Evolutionary conservation across 2,113 vertebrate genomes (phyloP).

Genomic region (Agapornis roseicollis): DNA sequence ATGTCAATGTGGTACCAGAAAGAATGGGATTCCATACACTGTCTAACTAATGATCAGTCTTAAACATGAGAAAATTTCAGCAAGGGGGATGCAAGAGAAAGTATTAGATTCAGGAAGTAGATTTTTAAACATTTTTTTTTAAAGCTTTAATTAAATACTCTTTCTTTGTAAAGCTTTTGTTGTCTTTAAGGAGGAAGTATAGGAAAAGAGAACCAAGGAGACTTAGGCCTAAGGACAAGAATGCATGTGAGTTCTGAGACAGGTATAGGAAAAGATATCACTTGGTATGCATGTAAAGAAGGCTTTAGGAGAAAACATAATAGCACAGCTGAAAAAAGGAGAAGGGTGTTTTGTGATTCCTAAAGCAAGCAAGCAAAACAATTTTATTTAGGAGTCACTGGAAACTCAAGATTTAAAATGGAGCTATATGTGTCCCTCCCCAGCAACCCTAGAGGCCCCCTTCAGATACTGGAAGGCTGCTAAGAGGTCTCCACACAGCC

Average conservation of each 20-base stretch:
- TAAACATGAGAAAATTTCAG: neutral
- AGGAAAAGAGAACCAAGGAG: neutral
- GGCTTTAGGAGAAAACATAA: neutral
- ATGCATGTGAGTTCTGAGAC: neutral
- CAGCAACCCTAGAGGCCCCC: no score
- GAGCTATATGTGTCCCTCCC: fast-evolving
- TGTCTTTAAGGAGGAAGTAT: neutral
- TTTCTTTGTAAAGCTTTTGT: neutral
- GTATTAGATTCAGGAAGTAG: neutral
- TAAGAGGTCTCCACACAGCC: no score
- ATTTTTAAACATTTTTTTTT: neutral
- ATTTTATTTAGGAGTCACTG: neutral
- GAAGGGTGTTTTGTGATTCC: neutral
- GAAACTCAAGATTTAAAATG: neutral
- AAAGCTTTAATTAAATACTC: neutral
- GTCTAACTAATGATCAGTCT: neutral
- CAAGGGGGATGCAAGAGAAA: neutral
- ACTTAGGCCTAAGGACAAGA: neutral
- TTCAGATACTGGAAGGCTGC: no score
- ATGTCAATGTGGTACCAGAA: neutral
- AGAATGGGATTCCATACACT: neutral
- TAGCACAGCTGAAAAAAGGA: neutral
- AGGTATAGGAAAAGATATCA: neutral
- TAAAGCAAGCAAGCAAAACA: neutral
- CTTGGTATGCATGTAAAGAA: neutral